These are phyloP conservation scores for Diorhabda elongata DNA, from an alignment of 1,140 invertebrate genomes.

Conservation along the genomic window DNA sequence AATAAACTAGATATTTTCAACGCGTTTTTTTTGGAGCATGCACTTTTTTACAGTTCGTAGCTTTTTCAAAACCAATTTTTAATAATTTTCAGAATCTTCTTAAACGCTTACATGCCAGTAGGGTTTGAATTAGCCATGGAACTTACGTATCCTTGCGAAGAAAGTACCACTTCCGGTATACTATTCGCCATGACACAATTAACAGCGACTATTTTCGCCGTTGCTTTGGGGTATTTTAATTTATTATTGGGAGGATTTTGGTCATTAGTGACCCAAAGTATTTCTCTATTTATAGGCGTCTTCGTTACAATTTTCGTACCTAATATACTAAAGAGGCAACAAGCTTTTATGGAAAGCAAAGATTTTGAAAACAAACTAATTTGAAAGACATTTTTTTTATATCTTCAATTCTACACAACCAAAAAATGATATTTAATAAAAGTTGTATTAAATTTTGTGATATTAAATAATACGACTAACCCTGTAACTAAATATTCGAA, in stretches of 20 bases:
- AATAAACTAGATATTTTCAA: neutral
- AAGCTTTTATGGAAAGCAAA: constrained; percentile 15
- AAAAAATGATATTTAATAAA: too few relatives aligned
- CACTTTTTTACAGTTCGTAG: too few relatives aligned
- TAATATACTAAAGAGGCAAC: constrained; percentile 23
- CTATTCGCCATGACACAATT: constrained; percentile 26
- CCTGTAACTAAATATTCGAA: too few relatives aligned
- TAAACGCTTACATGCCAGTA: constrained; percentile 24
- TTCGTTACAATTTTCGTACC: constrained; percentile 24
- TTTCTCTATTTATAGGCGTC: constrained; percentile 19
- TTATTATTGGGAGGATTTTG: constrained; percentile 21
- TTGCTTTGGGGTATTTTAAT: constrained; percentile 23
- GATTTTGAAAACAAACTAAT: neutral
- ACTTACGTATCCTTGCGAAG: constrained; percentile 29
- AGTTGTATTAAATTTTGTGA: too few relatives aligned
- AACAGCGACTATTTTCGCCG: constrained; percentile 24
- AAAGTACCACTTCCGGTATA: constrained; percentile 27
- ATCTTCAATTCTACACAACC: too few relatives aligned
- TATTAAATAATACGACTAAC: too few relatives aligned
- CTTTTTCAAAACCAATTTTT: neutral
- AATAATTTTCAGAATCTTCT: constrained; percentile 25
- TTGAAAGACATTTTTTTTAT: too few relatives aligned
- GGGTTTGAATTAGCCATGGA: constrained; percentile 33
- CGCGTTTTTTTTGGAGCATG: neutral
- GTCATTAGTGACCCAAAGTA: constrained; percentile 17